phyloP scores from a whole-genome alignment of 2,888 invertebrate species.

The Phania funesta region DNA sequence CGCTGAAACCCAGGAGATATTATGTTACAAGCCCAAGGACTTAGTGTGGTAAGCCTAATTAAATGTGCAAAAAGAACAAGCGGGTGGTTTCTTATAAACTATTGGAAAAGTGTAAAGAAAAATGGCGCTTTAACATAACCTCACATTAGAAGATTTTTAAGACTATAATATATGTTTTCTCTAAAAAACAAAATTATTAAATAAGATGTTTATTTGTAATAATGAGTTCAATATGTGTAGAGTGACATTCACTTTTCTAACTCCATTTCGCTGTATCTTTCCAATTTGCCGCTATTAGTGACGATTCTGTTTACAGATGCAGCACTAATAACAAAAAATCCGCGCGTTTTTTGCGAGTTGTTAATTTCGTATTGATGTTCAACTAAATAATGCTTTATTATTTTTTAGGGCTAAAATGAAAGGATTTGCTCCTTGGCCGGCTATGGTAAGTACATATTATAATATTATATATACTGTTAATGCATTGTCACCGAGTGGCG shows the following conservation, averaged over 20 bases:
- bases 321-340: constrained; percentile 60
- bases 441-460: constrained; percentile 87
- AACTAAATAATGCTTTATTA: constrained; percentile 60
- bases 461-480: constrained; percentile 37
- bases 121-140: constrained; percentile 70
- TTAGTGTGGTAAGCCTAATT: constrained; percentile 76
- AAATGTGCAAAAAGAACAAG: constrained; percentile 19
- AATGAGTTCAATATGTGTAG: background rate
- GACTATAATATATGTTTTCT: background rate
- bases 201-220: background rate
- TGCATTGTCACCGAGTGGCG: background rate
- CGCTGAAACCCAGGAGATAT: constrained; percentile 73
- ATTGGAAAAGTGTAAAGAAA: constrained; percentile 42
- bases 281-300: background rate
- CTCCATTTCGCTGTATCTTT: background rate
- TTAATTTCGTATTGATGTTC: constrained; percentile 14
- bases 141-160: constrained; percentile 35
- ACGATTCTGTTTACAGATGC: background rate
- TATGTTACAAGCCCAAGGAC: constrained; percentile 78
- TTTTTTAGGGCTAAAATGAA: constrained; percentile 97
- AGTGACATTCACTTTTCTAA: background rate
- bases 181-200: background rate
- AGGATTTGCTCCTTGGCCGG: constrained; percentile 98
- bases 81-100: background rate
- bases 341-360: constrained; percentile 70